Conservation (phyloP, 2,888 invertebrate species). For the Phymatocera aterrima region DNA sequence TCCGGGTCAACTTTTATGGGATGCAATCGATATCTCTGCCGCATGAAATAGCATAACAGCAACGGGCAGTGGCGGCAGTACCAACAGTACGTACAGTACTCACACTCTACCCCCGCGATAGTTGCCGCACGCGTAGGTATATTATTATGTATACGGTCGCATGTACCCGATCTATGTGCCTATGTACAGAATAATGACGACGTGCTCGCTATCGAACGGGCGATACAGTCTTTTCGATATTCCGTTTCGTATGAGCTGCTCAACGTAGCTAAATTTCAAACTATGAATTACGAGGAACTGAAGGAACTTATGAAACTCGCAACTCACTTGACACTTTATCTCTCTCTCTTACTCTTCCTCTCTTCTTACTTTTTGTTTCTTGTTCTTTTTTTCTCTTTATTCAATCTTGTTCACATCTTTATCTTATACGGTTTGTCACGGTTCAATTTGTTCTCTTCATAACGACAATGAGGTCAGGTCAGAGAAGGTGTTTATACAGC, state of each 20-base stretch:
- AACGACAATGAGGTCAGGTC: constrained; percentile 3
- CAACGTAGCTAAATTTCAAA: background rate
- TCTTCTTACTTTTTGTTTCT: background rate
- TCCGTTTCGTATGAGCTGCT: background rate
- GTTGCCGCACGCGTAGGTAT: constrained; percentile 14
- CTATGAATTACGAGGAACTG: background rate
- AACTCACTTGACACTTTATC: constrained; percentile 18
- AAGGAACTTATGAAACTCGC: background rate
- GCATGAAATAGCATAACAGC: constrained; percentile 45
- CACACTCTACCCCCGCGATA: background rate
- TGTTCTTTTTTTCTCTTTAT: background rate
- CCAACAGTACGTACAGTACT: constrained; percentile 1
- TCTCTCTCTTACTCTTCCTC: background rate
- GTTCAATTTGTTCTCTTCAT: background rate
- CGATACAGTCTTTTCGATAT: background rate
- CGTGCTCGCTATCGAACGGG: constrained; percentile 22
- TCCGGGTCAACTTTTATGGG: constrained; percentile 44
- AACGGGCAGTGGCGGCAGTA: constrained; percentile 31
- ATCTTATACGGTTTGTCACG: background rate
- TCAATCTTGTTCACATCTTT: background rate
- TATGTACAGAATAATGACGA: constrained; percentile 15
- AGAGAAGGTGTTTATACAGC: background rate
- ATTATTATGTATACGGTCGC: constrained; percentile 16
- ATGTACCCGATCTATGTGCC: no score
- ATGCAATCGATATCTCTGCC: constrained; percentile 46